Evolutionary conservation across 2,113 vertebrate species (phyloP).

Genomic region (Cynoglossus semilaevis): DNA sequence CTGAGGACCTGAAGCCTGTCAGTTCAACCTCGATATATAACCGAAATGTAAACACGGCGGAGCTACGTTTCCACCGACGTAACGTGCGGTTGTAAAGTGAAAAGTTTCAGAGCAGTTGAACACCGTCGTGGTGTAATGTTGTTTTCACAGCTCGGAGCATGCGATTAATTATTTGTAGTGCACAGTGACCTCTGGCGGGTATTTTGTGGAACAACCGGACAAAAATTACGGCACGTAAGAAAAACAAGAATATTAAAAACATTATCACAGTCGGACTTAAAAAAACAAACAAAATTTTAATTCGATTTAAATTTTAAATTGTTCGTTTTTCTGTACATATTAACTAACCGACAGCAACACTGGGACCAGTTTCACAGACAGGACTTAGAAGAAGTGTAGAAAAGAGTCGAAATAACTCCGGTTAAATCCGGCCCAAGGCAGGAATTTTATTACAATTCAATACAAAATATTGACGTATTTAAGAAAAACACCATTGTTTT

Average conservation of each 20-base stretch:
- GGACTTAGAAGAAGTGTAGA: too few relatives aligned
- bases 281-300: background rate
- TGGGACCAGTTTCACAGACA: too few relatives aligned
- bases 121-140: background rate
- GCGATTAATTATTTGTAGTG: background rate
- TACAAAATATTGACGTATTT: too few relatives aligned
- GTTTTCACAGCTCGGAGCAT: background rate
- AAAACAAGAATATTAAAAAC: too few relatives aligned
- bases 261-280: background rate
- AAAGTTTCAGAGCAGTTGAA: background rate
- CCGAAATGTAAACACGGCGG: background rate
- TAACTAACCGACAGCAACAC: too few relatives aligned
- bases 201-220: background rate
- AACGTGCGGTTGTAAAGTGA: background rate
- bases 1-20: slow-evolving; percentile 3
- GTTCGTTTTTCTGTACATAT: too few relatives aligned
- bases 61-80: background rate
- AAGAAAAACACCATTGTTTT: too few relatives aligned
- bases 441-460: too few relatives aligned
- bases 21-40: slow-evolving; percentile 11
- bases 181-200: slow-evolving; percentile 49
- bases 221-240: too few relatives aligned
- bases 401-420: too few relatives aligned
- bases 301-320: too few relatives aligned
- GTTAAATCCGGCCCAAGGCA: too few relatives aligned